Conservation (phyloP, 2,888 invertebrate species). For the Atethmia centrago region DNA sequence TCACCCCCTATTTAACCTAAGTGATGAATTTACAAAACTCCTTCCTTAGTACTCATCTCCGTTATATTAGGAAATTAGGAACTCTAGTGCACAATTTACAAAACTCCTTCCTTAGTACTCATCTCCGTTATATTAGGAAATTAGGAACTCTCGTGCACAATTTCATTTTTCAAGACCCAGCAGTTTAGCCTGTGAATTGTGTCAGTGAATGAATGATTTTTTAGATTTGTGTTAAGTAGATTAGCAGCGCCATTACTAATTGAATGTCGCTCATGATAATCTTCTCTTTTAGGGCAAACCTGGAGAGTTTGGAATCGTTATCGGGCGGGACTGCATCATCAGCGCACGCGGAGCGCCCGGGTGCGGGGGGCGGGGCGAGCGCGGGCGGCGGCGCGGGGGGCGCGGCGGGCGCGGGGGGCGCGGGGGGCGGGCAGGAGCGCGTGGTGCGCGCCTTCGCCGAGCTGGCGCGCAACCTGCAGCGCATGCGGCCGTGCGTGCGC, state of each 20-base stretch:
- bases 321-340: constrained; percentile 89
- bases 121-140: background rate
- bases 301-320: constrained; percentile 93
- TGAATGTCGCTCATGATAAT: background rate
- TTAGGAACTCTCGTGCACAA: background rate
- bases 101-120: too few relatives aligned
- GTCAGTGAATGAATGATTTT: background rate
- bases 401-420: constrained; percentile 73
- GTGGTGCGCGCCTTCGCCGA: constrained; percentile 96
- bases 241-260: background rate
- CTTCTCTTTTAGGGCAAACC: constrained; percentile 90
- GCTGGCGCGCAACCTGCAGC: constrained; percentile 96
- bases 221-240: background rate
- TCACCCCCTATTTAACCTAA: background rate
- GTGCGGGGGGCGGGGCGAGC: constrained; percentile 90
- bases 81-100: too few relatives aligned
- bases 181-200: background rate
- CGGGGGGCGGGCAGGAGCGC: constrained; percentile 94
- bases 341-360: constrained; percentile 91
- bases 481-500: constrained; percentile 96
- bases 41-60: background rate
- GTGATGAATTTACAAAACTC: too few relatives aligned
- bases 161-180: too few relatives aligned
- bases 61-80: too few relatives aligned
- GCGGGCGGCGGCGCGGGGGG: constrained; percentile 2